These are phyloP conservation scores for Neosilurus mollespiculum DNA, from an alignment of 2,797 vertebrate genomes.

Conservation along the genomic window DNA sequence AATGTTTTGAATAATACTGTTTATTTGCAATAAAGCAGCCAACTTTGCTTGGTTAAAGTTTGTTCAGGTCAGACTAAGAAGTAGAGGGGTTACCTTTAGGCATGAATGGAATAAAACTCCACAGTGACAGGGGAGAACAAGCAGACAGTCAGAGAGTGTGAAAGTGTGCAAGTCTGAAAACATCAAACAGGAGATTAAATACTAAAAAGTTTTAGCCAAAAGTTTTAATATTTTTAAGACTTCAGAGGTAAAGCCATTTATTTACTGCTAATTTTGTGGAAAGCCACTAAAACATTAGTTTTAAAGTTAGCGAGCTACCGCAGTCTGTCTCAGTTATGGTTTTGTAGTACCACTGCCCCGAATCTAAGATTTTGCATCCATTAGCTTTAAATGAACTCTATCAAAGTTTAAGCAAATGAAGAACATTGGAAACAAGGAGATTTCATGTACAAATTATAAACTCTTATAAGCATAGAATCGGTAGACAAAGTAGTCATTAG, in stretches of 20 bases:
- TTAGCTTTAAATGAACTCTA: neutral
- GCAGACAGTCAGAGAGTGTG: neutral
- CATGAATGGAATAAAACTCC: neutral
- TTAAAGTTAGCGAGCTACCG: neutral
- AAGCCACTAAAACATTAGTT: too few species aligned
- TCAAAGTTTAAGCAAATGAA: neutral
- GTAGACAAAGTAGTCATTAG: neutral
- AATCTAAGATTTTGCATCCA: neutral
- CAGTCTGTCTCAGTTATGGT: neutral
- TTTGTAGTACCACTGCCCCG: neutral
- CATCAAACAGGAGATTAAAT: neutral
- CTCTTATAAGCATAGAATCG: neutral
- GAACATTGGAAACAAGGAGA: neutral
- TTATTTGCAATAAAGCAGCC: neutral
- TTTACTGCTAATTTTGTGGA: neutral
- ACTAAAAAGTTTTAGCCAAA: neutral
- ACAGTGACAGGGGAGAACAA: neutral
- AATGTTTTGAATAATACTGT: too few species aligned
- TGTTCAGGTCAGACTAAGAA: neutral
- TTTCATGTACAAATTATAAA: neutral
- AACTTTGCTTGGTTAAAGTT: neutral
- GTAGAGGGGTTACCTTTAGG: neutral
- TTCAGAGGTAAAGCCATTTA: neutral
- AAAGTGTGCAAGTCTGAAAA: neutral
- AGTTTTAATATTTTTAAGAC: neutral